Evolutionary conservation across 2,113 vertebrate genomes (phyloP).

Genomic region (Hydrochoerus hydrochaeris): DNA sequence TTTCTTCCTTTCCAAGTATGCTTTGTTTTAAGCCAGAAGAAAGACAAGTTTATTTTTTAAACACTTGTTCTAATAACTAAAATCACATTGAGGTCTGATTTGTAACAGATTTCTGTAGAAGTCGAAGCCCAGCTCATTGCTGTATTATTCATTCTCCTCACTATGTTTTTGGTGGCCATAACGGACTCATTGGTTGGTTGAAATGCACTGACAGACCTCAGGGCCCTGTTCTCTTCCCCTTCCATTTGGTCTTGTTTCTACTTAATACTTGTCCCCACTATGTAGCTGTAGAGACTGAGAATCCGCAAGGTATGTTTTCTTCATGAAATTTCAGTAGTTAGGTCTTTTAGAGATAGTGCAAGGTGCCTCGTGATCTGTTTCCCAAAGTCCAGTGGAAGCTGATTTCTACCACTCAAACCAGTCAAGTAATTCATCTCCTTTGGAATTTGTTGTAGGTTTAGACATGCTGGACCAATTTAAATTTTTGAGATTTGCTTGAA

Average conservation of each 20-base stretch:
- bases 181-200: background rate
- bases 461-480: background rate
- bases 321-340: background rate
- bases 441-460: background rate
- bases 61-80: background rate
- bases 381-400: background rate
- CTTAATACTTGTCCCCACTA: background rate
- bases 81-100: constrained; percentile 15
- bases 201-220: background rate
- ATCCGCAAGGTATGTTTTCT: background rate
- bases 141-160: background rate
- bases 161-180: background rate
- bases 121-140: background rate
- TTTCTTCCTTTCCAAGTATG: constrained; percentile 36
- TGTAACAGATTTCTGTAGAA: background rate
- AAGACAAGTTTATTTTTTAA: background rate
- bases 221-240: background rate
- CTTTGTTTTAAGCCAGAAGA: constrained; percentile 49
- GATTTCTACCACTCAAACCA: background rate
- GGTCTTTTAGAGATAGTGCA: background rate
- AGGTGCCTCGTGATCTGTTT: background rate
- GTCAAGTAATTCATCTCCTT: background rate
- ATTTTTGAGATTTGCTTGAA: background rate
- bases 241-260: background rate
- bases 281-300: background rate